A percentile compares a stretch with the other conserved stretches of the same genome.
Evolutionary conservation across 2,797 vertebrate genomes (phyloP).

Genomic region (Microchirus variegatus): DNA sequence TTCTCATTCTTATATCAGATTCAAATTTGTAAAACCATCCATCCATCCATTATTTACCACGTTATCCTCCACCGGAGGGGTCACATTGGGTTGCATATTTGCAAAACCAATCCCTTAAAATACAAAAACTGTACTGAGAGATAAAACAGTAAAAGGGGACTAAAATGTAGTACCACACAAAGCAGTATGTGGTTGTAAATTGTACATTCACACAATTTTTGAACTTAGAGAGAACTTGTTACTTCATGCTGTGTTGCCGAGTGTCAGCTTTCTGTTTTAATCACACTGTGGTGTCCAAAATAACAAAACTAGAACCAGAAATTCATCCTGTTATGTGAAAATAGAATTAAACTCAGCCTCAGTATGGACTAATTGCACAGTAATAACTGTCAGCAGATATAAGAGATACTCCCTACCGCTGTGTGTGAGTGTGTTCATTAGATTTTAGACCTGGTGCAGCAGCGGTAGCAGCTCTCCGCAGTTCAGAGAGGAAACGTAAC

Average conservation of each 20-base stretch:
- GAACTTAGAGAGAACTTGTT: not conserved
- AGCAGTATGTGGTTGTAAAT: too few species aligned
- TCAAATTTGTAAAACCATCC: too few species aligned
- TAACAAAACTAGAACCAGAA: not conserved
- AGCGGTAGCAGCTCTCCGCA: constrained; percentile 4
- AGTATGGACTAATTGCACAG: constrained; percentile 33
- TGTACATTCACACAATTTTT: not conserved
- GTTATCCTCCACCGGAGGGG: too few species aligned
- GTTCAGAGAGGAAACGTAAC: constrained; percentile 26
- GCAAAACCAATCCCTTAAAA: too few species aligned
- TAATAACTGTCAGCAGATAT: constrained; percentile 32
- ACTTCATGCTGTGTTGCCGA: too few species aligned
- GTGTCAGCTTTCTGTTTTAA: too few species aligned
- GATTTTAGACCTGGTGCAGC: constrained; percentile 17
- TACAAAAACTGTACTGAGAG: too few species aligned
- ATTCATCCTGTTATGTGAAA: constrained; percentile 3
- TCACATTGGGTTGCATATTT: too few species aligned
- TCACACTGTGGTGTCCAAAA: constrained; percentile 1
- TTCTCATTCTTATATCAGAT: too few species aligned
- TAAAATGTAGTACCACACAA: too few species aligned
- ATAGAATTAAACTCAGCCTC: constrained; percentile 17
- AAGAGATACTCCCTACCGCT: constrained; percentile 20
- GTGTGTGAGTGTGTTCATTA: constrained; percentile 31
- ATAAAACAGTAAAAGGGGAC: too few species aligned
- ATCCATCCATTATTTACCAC: too few species aligned